phyloP scores from a whole-genome alignment of 2,888 invertebrate genomes.

The Xestia rhomboidea region DNA sequence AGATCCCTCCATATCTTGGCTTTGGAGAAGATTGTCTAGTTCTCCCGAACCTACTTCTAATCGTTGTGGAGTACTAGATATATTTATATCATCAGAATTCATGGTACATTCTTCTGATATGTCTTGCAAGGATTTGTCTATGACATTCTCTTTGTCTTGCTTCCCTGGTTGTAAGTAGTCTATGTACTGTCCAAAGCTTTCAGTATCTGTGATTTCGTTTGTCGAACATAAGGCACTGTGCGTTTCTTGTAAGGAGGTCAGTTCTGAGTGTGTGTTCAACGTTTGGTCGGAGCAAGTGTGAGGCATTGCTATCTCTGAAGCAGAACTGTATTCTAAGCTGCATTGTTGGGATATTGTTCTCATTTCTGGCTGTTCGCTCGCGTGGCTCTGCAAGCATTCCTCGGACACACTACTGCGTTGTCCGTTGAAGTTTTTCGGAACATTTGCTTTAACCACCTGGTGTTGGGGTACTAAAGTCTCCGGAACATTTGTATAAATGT shows the following conservation, averaged over 20 bases:
- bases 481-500: conserved; percentile 92
- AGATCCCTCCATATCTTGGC: conserved; percentile 74
- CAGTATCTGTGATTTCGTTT: conserved; percentile 89
- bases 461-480: conserved; percentile 92
- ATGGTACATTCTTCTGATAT: conserved; percentile 88
- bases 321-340: conserved; percentile 93
- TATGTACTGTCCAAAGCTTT: conserved; percentile 89
- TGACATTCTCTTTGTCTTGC: conserved; percentile 79
- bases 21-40: conserved; percentile 80
- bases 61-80: conserved; percentile 80
- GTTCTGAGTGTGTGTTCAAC: conserved; percentile 87
- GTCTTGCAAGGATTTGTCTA: conserved; percentile 86
- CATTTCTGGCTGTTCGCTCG: conserved; percentile 87
- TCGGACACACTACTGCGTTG: conserved; percentile 86
- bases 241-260: conserved; percentile 87
- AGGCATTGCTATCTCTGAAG: conserved; percentile 89
- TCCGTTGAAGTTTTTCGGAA: conserved; percentile 78
- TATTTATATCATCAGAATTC: conserved; percentile 85
- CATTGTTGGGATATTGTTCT: conserved; percentile 93
- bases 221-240: conserved; percentile 88
- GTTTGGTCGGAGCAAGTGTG: conserved; percentile 89
- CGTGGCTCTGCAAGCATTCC: conserved; percentile 86
- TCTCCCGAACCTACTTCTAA: conserved; percentile 76
- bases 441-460: conserved; percentile 86
- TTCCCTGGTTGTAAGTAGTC: conserved; percentile 85